Evolutionary conservation across 1,140 invertebrate genomes (phyloP).

Genomic region (Procambarus virginalis): DNA sequence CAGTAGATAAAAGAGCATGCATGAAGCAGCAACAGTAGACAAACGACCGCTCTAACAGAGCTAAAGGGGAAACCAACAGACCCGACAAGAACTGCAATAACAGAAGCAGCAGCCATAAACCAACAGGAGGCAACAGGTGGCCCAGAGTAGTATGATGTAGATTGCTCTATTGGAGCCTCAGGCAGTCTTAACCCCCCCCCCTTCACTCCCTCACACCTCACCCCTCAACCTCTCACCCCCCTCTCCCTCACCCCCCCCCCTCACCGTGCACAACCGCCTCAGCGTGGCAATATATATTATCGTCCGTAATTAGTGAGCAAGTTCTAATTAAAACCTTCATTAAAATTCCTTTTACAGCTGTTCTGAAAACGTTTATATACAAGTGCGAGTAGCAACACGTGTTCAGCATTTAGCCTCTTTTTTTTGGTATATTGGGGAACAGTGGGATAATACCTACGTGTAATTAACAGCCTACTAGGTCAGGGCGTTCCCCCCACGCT

Average conservation of each 20-base stretch:
- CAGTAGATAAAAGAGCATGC: too few relatives aligned
- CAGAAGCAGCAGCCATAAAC: neutral
- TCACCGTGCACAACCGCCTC: neutral
- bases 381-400: conserved; percentile 21
- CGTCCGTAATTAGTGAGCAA: conserved; percentile 49
- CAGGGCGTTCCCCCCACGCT: neutral
- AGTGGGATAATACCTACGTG: neutral
- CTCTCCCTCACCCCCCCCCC: neutral
- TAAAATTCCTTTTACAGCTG: conserved; percentile 52
- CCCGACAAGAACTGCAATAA: neutral
- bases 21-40: too few relatives aligned
- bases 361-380: conserved; percentile 33
- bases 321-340: conserved; percentile 57
- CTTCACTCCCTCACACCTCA: neutral
- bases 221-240: neutral
- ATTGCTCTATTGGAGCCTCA: too few relatives aligned
- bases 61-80: too few relatives aligned
- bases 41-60: too few relatives aligned
- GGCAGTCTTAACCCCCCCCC: too few relatives aligned
- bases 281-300: conserved; percentile 31
- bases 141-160: too few relatives aligned
- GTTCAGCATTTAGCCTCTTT: conserved; percentile 13
- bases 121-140: neutral
- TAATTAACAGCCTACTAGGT: neutral
- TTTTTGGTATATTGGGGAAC: neutral